phyloP scores from a whole-genome alignment of 2,888 invertebrate species.

The Augiades crinisus region DNA sequence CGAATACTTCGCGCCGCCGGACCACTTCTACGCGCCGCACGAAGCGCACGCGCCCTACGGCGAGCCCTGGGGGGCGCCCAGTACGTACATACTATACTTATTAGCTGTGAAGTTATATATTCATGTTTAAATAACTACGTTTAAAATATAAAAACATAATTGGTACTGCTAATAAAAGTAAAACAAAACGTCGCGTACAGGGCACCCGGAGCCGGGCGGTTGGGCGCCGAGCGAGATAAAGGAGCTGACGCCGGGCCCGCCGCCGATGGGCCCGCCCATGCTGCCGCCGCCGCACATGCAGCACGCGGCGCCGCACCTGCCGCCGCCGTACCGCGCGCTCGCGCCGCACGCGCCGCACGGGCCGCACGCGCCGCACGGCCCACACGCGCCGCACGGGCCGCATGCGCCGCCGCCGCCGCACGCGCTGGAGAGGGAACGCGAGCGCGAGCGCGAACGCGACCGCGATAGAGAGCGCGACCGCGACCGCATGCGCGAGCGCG shows the following conservation, averaged over 20 bases:
- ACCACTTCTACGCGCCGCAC: slow-evolving; percentile 51
- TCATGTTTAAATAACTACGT: no score
- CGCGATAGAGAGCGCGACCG: slow-evolving; percentile 62
- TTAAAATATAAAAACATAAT: no score
- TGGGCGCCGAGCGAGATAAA: slow-evolving; percentile 87
- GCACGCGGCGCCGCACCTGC: slow-evolving; percentile 48
- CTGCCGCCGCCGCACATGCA: slow-evolving; percentile 48
- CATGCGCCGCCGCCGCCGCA: slow-evolving; percentile 46
- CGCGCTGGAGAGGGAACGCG: slow-evolving; percentile 50
- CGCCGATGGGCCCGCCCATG: slow-evolving; percentile 49
- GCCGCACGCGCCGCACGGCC: slow-evolving; percentile 49
- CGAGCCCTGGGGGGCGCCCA: slow-evolving; percentile 51
- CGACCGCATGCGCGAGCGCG: slow-evolving; percentile 51
- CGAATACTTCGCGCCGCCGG: slow-evolving; percentile 51
- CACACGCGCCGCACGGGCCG: slow-evolving; percentile 42
- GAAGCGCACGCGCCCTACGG: slow-evolving; percentile 55
- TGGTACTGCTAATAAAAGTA: no score
- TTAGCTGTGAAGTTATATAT: no score
- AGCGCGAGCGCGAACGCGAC: slow-evolving; percentile 58
- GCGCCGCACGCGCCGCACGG: slow-evolving; percentile 52
- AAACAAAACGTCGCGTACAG: no score
- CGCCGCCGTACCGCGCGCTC: slow-evolving; percentile 36
- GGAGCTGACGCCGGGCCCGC: slow-evolving; percentile 83
- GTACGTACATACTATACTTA: no score
- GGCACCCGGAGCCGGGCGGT: slow-evolving; percentile 66